These are phyloP conservation scores for Bombyx mandarina DNA, from an alignment of 1,140 invertebrate genomes.

Conservation along the genomic window DNA sequence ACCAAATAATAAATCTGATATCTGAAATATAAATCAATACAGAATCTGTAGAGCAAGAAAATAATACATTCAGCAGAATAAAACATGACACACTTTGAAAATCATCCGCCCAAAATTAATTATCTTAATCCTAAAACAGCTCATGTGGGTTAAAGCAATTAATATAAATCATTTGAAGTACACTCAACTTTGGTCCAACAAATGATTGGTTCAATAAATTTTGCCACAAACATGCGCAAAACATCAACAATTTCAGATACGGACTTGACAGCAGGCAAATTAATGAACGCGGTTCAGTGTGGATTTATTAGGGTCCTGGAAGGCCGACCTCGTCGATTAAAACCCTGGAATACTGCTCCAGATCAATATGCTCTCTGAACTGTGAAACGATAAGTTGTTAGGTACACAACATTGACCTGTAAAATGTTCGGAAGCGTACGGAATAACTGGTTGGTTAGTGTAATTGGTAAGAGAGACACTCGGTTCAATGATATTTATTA, in stretches of 20 bases:
- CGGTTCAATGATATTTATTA: too few relatives aligned
- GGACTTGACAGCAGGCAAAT: constrained; percentile 39
- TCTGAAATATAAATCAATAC: too few relatives aligned
- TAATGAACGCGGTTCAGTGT: constrained; percentile 45
- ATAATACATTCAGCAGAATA: background rate
- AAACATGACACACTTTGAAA: constrained; percentile 1
- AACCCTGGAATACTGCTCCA: constrained; percentile 12
- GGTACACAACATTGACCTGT: constrained; percentile 1
- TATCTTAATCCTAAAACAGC: background rate
- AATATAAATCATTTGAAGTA: constrained; percentile 26
- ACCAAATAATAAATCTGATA: too few relatives aligned
- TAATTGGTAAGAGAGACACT: too few relatives aligned
- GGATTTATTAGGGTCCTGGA: constrained; percentile 45
- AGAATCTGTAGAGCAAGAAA: too few relatives aligned
- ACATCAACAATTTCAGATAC: constrained; percentile 57
- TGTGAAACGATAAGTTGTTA: constrained; percentile 5
- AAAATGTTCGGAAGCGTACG: background rate
- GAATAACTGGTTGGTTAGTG: too few relatives aligned
- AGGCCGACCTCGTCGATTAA: constrained; percentile 28
- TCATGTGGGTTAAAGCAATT: constrained; percentile 12
- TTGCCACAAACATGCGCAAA: constrained; percentile 38
- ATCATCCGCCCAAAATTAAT: too few relatives aligned
- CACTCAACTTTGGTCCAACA: constrained; percentile 26
- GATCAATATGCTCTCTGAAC: constrained; percentile 12
- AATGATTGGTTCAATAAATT: constrained; percentile 48